Base-by-base conservation (phyloP, 2,888 invertebrate species). In the Cryptocephalus primarius region DNA sequence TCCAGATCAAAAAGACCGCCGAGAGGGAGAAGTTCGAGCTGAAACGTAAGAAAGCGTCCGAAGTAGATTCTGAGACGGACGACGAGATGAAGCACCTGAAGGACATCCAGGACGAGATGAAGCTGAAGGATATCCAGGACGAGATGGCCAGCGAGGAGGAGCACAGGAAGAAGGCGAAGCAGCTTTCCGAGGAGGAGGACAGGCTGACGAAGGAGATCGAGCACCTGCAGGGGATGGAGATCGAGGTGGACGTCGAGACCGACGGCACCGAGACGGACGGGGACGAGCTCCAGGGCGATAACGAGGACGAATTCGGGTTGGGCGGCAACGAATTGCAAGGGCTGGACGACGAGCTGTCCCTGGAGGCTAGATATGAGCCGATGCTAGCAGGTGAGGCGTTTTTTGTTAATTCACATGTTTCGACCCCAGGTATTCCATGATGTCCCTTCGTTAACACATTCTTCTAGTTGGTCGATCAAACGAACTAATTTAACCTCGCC, bases 171-270 rank as follows among this genome's bases (percentile, higher is more conserved):
- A 81, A 85, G 59, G 73, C 75, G 0, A 72, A 73, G 49, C 73
- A 75, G 45, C 62, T 88, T 22, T 80, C 83, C 3, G 86, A 85
- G 53, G 87, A 87, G 57, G 87, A 88, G 59, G 87, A 85, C 51
- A 73, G 80, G 2, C 60, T 88, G 42, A 84, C 85, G 54, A 76
- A 85, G 39, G 86, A 87, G 67, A 87, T 87, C 45, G 76, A 82
- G 56, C 84, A 87, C 64, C 65, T 87, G 53, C 83, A 82, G 55
- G 80, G 81, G 41, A 79, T 82, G 0, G 86, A 82, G 58, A 80
- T 85, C 42, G 85, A 86, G 52, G 73, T 87, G 40, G 88, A 88
- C 54, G 87, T 86, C 0, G 88, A 88, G 67, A 88, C 87, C 0
- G 88, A 88, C 65, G 88, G 87, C 57, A 83, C 83, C 8, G 80